Evolutionary conservation across 2,113 vertebrate genomes (phyloP), one percentile per base, ranked within the genome.

Genomic region (Saguinus midas): DNA sequence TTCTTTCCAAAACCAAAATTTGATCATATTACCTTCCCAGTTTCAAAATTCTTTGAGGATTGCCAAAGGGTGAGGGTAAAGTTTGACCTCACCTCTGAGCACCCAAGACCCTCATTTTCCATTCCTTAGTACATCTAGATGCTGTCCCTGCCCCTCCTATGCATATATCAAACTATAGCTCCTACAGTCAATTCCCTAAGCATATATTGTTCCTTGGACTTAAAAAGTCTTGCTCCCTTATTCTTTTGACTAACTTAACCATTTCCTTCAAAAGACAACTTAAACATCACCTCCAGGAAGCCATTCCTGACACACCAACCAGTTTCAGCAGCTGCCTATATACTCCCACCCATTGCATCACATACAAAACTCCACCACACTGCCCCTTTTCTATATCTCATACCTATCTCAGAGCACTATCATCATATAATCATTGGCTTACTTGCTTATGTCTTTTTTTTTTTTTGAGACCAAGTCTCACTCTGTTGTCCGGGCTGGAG

Each of bases 331-430:
- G 17, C 61, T 55, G 16, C 83, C 25, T 76, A 14, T 80, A 35
- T 66, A n/a, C n/a, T 76, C 64, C 55, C 11, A 0, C 76, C 48
- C 18, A 0, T 4, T 1, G 18, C 1, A 2, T 13, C 21, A 45
- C 2, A 6, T 64, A 2, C 32, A 83, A 50, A 50, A 27, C 18
- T 80, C 64, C 13, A 72, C 18, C 17, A 37, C 2, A 45, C 58
- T 20, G 0, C 32, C 25, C n/a, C 48, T 20, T 45, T 68, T 64
- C 81, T 82, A 27, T 1, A 48, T 8, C 3, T 48, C 43, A 55
- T 21, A 12, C 9, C 23, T 61, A 0, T 32, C 35, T 57, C 58
- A 43, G 11, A 9, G n/a, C 29, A 20, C 45, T 40, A n/a, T 43
- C 45, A 14, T 32, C 75, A 91, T 3, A n/a, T 37, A 66, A 10